Evolutionary conservation across 2,797 vertebrate genomes (phyloP).

Genomic region (Poeciliopsis gracilis): DNA sequence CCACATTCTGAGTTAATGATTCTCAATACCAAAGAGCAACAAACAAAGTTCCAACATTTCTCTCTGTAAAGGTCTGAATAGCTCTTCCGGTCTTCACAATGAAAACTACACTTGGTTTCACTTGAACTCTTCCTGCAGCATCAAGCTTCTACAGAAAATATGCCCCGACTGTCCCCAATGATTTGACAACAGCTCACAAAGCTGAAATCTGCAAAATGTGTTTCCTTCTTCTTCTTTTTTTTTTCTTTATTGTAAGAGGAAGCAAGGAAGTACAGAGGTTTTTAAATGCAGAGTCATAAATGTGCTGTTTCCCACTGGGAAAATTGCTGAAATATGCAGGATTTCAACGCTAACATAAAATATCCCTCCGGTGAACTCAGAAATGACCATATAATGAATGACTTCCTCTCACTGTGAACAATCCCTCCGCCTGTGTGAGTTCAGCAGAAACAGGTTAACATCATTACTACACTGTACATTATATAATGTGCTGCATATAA

Average conservation of each 20-base stretch:
- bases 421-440: neutral
- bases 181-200: neutral
- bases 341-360: neutral
- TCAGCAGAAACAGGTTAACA: neutral
- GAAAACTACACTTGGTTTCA: neutral
- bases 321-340: neutral
- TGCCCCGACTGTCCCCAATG: neutral
- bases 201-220: neutral
- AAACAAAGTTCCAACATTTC: neutral
- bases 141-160: neutral
- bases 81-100: neutral
- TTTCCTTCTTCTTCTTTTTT: neutral
- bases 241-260: neutral
- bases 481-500: neutral
- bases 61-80: neutral
- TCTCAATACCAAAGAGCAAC: neutral
- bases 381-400: slow-evolving; percentile 11
- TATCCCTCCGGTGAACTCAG: neutral
- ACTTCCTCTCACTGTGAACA: slow-evolving; percentile 10
- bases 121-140: neutral
- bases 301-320: neutral
- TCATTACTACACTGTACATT: neutral
- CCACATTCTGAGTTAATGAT: neutral
- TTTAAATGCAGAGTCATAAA: neutral
- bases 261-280: neutral